Percentiles rank a stretch among this genome's conserved stretches.
Evolutionary conservation across 2,797 vertebrate genomes (phyloP).

Genomic region (Anguilla marmorata): DNA sequence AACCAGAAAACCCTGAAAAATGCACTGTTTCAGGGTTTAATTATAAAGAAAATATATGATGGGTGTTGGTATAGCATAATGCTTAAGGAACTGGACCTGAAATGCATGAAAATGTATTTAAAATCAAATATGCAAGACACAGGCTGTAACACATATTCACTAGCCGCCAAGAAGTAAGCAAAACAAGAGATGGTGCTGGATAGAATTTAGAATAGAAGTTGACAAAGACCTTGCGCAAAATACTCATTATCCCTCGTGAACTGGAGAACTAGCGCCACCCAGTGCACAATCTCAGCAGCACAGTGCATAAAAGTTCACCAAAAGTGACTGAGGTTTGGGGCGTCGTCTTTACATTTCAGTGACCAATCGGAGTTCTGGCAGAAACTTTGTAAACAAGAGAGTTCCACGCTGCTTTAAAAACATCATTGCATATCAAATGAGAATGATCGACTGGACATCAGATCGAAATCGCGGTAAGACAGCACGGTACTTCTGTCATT

Average conservation of each 20-base stretch:
- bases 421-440: constrained; percentile 35
- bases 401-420: constrained; percentile 60
- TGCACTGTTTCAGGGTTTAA: background rate
- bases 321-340: constrained; percentile 61
- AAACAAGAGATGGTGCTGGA: background rate
- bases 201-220: background rate
- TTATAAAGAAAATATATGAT: background rate
- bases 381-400: constrained; percentile 78
- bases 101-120: too few relatives aligned
- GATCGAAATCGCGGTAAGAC: constrained; percentile 8
- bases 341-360: constrained; percentile 52
- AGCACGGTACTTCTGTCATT: constrained; percentile 27
- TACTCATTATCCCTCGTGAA: background rate
- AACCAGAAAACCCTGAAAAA: background rate
- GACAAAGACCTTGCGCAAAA: background rate
- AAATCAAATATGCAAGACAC: background rate
- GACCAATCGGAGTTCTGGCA: constrained; percentile 67
- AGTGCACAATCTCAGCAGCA: background rate
- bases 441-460: constrained; percentile 13
- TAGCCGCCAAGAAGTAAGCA: background rate
- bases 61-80: background rate
- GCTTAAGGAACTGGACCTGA: background rate
- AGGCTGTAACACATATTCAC: background rate
- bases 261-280: constrained; percentile 22
- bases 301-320: constrained; percentile 22